Evolutionary conservation across 2,797 vertebrate species (phyloP).

Genomic region (Sciurus vulgaris): DNA sequence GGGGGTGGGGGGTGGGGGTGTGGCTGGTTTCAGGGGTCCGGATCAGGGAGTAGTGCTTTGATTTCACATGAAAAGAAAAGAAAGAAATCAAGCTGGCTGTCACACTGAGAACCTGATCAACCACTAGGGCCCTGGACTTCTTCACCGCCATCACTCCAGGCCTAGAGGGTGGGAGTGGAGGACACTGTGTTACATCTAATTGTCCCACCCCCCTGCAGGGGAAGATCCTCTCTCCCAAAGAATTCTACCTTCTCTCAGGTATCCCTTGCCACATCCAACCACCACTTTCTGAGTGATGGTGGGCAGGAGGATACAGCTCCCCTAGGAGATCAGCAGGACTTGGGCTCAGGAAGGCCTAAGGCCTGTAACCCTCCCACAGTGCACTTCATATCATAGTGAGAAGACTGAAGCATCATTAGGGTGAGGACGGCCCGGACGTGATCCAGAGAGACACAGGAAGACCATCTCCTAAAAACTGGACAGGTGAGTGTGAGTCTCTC

Average conservation of each 20-base stretch:
- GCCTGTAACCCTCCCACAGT: background rate
- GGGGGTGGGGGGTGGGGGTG: background rate
- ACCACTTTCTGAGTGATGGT: background rate
- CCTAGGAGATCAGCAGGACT: background rate
- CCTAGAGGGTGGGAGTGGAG: background rate
- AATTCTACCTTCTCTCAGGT: background rate
- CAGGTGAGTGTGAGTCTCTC: background rate
- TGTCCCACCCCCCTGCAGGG: background rate
- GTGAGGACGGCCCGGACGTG: background rate
- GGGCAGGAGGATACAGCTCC: background rate
- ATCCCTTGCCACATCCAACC: background rate
- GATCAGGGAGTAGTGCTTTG: background rate
- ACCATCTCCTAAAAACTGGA: background rate
- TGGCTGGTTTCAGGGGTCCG: background rate
- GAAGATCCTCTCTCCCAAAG: background rate
- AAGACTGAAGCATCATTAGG: background rate
- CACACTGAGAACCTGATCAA: background rate
- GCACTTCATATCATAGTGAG: background rate
- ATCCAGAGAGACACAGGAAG: background rate
- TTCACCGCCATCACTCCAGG: background rate
- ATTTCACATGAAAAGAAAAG: slow-evolving; percentile 50
- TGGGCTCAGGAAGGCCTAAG: background rate
- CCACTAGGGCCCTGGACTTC: background rate
- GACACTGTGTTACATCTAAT: background rate
- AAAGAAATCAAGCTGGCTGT: background rate